phyloP scores from a whole-genome alignment of 2,113 vertebrate species.

The Scomber colias region DNA sequence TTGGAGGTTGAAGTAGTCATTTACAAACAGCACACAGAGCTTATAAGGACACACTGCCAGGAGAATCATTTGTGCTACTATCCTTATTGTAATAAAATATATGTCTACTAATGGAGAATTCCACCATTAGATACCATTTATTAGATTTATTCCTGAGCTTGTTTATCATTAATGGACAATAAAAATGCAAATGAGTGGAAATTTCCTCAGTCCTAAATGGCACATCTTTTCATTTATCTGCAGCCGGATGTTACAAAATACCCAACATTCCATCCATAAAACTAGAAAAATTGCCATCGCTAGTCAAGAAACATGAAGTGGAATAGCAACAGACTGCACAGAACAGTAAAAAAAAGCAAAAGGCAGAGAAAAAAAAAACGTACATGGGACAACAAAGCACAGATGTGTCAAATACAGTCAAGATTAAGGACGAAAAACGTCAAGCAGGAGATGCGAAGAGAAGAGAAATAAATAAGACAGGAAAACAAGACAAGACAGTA shows the following conservation, averaged over 20 bases:
- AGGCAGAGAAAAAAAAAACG: not conserved
- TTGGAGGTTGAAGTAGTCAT: not conserved
- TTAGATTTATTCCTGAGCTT: not conserved
- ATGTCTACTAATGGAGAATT: not conserved
- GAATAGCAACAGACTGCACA: not conserved
- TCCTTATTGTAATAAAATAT: too few relatives aligned
- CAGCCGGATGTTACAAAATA: not conserved
- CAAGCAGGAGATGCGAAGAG: slow-evolving; percentile 25
- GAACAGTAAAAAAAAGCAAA: not conserved
- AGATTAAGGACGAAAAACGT: slow-evolving; percentile 44
- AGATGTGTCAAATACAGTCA: slow-evolving; percentile 63
- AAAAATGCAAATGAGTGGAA: slow-evolving; percentile 20
- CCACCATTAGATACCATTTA: not conserved
- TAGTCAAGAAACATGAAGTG: not conserved
- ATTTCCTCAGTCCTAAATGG: not conserved
- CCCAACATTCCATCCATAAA: too few relatives aligned
- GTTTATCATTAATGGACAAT: slow-evolving; percentile 29
- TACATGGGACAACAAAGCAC: slow-evolving; percentile 16
- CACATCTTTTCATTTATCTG: slow-evolving; percentile 4
- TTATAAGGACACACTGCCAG: not conserved
- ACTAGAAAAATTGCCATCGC: not conserved
- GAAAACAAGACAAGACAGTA: slow-evolving; percentile 16
- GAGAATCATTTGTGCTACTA: not conserved
- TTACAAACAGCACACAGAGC: not conserved
- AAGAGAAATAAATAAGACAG: slow-evolving; percentile 52